Evolutionary conservation across 2,113 vertebrate genomes (phyloP).

Genomic region (Calypte anna): DNA sequence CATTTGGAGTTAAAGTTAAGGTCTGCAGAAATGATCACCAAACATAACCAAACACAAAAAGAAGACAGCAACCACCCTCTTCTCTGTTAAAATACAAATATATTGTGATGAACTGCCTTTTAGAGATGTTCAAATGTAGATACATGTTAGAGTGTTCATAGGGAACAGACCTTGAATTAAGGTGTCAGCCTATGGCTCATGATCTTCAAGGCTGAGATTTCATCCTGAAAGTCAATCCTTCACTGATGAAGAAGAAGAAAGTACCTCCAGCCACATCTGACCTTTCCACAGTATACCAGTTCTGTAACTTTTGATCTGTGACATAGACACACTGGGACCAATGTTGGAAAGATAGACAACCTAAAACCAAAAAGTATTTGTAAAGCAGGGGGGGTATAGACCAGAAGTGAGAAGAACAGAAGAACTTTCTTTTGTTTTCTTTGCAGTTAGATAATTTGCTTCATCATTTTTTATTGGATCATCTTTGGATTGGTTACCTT

Average conservation of each 20-base stretch:
- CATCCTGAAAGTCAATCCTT: not conserved
- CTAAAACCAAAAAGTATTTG: not conserved
- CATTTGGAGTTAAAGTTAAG: not conserved
- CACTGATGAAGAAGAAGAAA: not conserved
- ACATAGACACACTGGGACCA: not conserved
- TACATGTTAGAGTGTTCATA: not conserved
- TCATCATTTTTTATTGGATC: not conserved
- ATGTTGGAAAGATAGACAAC: not conserved
- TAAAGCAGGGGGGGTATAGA: not conserved
- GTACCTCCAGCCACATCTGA: not conserved
- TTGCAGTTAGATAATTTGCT: not conserved
- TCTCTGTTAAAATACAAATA: not conserved
- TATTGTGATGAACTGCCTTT: not conserved
- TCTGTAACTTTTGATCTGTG: not conserved
- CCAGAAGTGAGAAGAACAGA: not conserved
- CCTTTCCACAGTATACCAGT: not conserved
- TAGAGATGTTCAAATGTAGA: not conserved
- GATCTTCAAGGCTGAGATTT: not conserved
- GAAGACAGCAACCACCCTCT: not conserved
- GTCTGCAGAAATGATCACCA: not conserved
- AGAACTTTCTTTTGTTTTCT: not conserved
- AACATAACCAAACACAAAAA: not conserved
- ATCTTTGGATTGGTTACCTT: not conserved
- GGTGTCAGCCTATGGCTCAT: not conserved
- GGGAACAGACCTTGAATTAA: not conserved